Evolutionary conservation across 2,888 invertebrate genomes (phyloP).

Genomic region (Cryptophagus acutangulus): DNA sequence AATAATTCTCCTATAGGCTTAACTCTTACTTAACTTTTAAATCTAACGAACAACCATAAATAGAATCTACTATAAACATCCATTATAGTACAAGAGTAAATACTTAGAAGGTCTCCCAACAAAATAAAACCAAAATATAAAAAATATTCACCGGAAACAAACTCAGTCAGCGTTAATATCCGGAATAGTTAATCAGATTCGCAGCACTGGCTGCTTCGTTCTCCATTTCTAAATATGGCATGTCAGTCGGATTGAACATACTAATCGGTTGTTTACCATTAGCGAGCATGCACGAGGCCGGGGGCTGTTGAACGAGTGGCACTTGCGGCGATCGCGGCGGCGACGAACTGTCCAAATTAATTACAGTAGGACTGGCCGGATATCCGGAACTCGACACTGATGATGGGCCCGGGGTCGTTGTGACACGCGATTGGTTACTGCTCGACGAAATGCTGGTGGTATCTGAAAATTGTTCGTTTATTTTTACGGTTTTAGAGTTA

Average conservation of each 20-base stretch:
- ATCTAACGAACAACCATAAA: too few relatives aligned
- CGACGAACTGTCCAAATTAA: constrained; percentile 61
- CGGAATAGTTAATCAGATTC: constrained; percentile 16
- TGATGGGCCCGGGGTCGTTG: constrained; percentile 45
- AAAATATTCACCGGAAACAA: background rate
- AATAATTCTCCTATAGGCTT: too few relatives aligned
- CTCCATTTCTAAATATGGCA: constrained; percentile 43
- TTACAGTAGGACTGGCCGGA: constrained; percentile 56
- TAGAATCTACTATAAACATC: too few relatives aligned
- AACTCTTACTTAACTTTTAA: too few relatives aligned
- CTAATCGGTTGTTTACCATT: constrained; percentile 27
- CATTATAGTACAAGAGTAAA: too few relatives aligned
- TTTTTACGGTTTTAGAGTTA: too few relatives aligned
- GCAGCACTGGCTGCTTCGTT: constrained; percentile 37
- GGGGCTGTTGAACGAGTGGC: constrained; percentile 13
- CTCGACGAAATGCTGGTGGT: constrained; percentile 46
- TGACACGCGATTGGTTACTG: constrained; percentile 46
- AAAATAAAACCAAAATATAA: background rate
- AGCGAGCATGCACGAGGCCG: constrained; percentile 37
- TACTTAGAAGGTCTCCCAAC: too few relatives aligned
- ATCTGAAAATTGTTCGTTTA: constrained; percentile 31
- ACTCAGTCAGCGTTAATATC: constrained; percentile 17
- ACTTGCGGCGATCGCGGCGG: constrained; percentile 49
- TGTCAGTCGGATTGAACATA: constrained; percentile 23
- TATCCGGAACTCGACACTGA: constrained; percentile 60